Base-by-base conservation (phyloP, 2,113 vertebrate species). In the Epinephelus fuscoguttatus region DNA sequence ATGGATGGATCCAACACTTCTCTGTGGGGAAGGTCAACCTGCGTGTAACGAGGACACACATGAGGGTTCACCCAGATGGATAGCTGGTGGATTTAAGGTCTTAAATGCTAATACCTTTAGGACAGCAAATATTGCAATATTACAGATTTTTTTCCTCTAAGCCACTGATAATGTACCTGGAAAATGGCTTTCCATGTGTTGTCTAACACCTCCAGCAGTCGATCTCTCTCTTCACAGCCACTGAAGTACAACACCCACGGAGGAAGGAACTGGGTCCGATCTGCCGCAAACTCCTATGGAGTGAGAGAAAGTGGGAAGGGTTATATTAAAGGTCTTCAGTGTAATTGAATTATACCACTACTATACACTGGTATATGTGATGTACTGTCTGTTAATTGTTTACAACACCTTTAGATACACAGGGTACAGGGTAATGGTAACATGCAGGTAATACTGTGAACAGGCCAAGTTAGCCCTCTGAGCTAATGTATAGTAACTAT, bases 181-280 rank as follows among this genome's bases (percentile, higher is more conserved):
- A 95, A 99, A 87, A 97, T 94, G 71, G 89, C 92, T 86, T 92
- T 97, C 98, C 98, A 99, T 0, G 93, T 89, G 0, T 53, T 4
- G 0, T 93, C 93, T 81, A 99, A 91, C 0, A 92, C 96, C 1
- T 93, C 91, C 59, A 98, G 89, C 71, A 99, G 95, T n/a, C 97
- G 96, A 88, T 98, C 95, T 88, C 98, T 94, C 84, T 99, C 98
- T 0, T 94, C 95, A 80, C 96, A 93, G 84, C 97, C 96, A 75
- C 97, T 99, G 92, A 99, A 96, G 86, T 99, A 99, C 85, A 99
- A 93, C 56, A 97, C 96, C 98, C 98, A 99, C 1, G 98, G 95
- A 0, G 97, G 96, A 18, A 97, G 95, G 88, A 96, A 96, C 61
- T 96, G 95, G 3, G 94, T 80, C 40, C 94, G 91, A 75, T 99